These are phyloP conservation scores for Oreochromis niloticus DNA, from an alignment of 2,113 vertebrate genomes.

Conservation along the genomic window DNA sequence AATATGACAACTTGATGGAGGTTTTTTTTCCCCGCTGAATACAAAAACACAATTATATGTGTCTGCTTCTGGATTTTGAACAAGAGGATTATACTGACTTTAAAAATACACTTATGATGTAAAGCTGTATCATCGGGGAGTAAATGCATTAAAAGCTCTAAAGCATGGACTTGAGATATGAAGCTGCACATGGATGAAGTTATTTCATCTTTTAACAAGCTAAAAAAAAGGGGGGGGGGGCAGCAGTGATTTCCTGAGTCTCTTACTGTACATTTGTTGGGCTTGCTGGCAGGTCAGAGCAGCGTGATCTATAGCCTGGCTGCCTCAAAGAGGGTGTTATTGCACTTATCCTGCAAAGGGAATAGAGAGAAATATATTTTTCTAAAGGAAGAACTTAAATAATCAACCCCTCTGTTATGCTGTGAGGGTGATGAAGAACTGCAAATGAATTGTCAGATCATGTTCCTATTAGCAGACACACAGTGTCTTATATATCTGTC, in stretches of 20 bases:
- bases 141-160: not conserved
- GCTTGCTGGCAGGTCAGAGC: conserved; percentile 20
- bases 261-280: conserved; percentile 16
- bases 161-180: not conserved
- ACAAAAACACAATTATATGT: not conserved
- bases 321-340: not conserved
- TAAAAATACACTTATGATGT: not conserved
- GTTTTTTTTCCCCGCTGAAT: not conserved
- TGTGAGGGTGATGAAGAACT: not conserved
- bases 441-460: not conserved
- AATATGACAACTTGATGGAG: conserved; percentile 35
- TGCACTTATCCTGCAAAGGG: not conserved
- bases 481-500: not conserved
- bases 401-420: not conserved
- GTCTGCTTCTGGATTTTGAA: not conserved
- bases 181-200: conserved; percentile 10
- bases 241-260: not conserved
- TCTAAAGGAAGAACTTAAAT: not conserved
- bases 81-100: not conserved
- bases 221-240: not conserved
- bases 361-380: not conserved
- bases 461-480: not conserved
- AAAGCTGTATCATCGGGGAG: not conserved
- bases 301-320: conserved; percentile 35
- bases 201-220: conserved; percentile 17